Evolutionary conservation across 2,113 vertebrate genomes (phyloP).

Genomic region (Pongo pygmaeus): DNA sequence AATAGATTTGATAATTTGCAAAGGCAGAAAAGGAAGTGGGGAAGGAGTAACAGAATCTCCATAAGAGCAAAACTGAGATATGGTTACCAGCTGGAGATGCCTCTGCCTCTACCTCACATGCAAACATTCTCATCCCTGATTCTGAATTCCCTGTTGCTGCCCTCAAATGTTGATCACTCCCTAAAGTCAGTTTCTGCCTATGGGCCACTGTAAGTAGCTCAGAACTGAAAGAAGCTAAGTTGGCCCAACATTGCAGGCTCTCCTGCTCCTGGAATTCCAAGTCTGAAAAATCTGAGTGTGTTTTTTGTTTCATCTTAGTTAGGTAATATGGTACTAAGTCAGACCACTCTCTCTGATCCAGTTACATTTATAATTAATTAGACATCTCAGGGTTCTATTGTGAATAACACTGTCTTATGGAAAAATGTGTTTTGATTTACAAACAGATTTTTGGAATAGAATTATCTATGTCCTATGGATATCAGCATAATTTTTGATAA

Average conservation of each 20-base stretch:
- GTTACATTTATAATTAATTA: background rate
- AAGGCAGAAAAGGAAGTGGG: background rate
- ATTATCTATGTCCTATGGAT: background rate
- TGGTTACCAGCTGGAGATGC: no score
- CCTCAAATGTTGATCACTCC: background rate
- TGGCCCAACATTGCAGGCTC: no score
- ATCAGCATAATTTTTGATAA: background rate
- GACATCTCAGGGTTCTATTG: background rate
- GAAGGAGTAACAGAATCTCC: background rate
- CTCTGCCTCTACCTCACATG: no score
- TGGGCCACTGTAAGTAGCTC: background rate
- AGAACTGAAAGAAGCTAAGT: background rate
- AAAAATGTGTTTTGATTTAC: background rate
- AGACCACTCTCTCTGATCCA: background rate
- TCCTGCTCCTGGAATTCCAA: background rate
- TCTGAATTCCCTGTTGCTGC: background rate
- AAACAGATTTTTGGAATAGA: background rate
- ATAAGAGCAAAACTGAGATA: background rate
- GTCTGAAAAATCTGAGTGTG: background rate
- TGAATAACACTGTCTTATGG: background rate
- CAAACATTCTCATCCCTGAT: no score
- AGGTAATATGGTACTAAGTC: background rate
- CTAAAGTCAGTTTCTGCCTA: no score
- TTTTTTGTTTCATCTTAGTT: background rate
- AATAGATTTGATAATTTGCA: no score